Conservation (phyloP, 2,888 invertebrate species). For the Pyralis farinalis region DNA sequence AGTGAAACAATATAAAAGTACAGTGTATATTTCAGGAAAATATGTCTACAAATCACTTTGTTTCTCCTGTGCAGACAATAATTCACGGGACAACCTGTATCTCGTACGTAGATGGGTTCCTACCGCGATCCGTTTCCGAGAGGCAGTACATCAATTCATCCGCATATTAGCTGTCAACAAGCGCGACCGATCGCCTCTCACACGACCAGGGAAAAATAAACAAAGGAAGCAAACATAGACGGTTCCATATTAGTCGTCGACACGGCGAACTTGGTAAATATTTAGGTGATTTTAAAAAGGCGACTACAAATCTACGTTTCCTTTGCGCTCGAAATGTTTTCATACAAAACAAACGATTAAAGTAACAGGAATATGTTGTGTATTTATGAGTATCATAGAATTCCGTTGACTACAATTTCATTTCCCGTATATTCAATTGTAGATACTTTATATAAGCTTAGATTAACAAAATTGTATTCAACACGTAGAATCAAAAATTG, state of each 20-base stretch:
- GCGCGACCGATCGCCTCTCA: slow-evolving; percentile 43
- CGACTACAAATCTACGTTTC: background rate
- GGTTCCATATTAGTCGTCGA: slow-evolving; percentile 46
- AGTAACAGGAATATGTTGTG: too few species aligned
- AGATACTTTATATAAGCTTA: too few species aligned
- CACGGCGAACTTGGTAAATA: slow-evolving; percentile 42
- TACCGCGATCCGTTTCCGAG: slow-evolving; percentile 18
- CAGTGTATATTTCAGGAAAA: background rate
- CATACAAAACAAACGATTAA: background rate
- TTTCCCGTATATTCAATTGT: too few species aligned
- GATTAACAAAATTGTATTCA: too few species aligned
- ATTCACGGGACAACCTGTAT: slow-evolving; percentile 7
- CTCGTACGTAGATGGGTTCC: slow-evolving; percentile 9
- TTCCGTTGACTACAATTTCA: too few species aligned
- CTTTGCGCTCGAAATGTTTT: background rate
- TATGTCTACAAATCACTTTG: background rate
- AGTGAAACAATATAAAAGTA: too few species aligned
- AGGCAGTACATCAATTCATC: slow-evolving; percentile 47
- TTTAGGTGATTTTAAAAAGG: slow-evolving; percentile 25
- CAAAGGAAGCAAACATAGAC: slow-evolving; percentile 37
- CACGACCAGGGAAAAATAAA: slow-evolving; percentile 48
- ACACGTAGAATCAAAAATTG: too few species aligned
- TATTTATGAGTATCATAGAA: too few species aligned
- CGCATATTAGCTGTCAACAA: slow-evolving; percentile 61
- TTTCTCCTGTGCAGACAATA: background rate